phyloP scores from a whole-genome alignment of 2,113 vertebrate species.

The Apaloderma vittatum region DNA sequence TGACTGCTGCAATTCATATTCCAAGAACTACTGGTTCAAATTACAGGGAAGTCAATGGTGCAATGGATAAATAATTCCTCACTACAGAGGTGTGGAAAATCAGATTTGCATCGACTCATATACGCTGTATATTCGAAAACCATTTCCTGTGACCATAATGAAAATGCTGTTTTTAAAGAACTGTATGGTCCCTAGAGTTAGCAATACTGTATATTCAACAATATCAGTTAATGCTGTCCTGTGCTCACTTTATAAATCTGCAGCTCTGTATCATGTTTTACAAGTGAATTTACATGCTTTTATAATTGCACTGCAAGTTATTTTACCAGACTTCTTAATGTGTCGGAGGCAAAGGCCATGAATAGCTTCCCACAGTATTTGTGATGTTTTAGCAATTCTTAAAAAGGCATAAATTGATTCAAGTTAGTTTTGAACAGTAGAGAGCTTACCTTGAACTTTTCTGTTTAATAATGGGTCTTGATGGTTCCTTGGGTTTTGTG shows the following conservation, averaged over 20 bases:
- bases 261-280: not conserved
- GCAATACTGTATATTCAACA: not conserved
- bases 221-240: not conserved
- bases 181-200: not conserved
- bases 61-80: not conserved
- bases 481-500: constrained; percentile 75
- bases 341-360: not conserved
- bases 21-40: not conserved
- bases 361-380: not conserved
- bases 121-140: not conserved
- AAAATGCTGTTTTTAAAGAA: not conserved
- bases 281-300: not conserved
- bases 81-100: not conserved
- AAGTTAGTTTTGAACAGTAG: not conserved
- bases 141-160: not conserved
- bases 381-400: not conserved
- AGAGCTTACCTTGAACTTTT: constrained; percentile 89
- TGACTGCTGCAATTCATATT: not conserved
- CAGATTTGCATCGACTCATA: not conserved
- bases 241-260: not conserved
- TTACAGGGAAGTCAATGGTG: not conserved
- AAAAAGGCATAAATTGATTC: not conserved
- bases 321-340: not conserved
- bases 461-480: constrained; percentile 85
- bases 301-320: not conserved